These are phyloP conservation scores for Luperina testacea DNA, from an alignment of 2,888 invertebrate species.

Conservation along the genomic window DNA sequence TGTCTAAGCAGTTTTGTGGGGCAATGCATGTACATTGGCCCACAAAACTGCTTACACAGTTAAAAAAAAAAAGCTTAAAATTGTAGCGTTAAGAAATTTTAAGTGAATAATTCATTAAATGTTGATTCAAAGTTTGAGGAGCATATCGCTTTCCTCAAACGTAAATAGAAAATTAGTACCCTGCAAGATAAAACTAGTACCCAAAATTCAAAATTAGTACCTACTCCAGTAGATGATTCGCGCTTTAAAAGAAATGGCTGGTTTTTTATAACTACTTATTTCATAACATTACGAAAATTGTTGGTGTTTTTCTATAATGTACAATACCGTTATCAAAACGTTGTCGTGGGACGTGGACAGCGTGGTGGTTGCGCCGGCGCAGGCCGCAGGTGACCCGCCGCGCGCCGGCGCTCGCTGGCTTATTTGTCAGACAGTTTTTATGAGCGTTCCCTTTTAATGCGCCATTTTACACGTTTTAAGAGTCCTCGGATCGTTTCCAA, in stretches of 20 bases:
- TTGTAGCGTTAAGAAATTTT: too few species aligned
- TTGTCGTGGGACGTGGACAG: neutral
- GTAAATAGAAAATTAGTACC: too few species aligned
- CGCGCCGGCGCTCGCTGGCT: conserved; percentile 41
- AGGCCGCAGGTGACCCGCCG: conserved; percentile 49
- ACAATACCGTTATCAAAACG: neutral
- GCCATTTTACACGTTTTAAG: conserved; percentile 84
- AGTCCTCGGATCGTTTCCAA: conserved; percentile 80
- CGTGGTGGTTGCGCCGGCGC: conserved; percentile 16
- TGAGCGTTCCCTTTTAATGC: conserved; percentile 70
- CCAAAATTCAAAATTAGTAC: too few species aligned
- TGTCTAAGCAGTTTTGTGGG: too few species aligned
- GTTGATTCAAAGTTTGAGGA: too few species aligned
- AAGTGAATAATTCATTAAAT: too few species aligned
- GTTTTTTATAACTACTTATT: neutral
- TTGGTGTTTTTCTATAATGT: neutral
- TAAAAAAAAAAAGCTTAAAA: too few species aligned
- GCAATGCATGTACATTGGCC: too few species aligned
- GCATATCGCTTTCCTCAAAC: too few species aligned
- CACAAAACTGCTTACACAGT: too few species aligned
- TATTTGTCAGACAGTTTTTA: conserved; percentile 63
- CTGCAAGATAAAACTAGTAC: too few species aligned
- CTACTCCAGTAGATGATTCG: neutral
- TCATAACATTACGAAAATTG: neutral
- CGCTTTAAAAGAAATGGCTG: neutral